Evolutionary conservation across 23 tunicate genomes (phyloP).

Genomic region (Aplidium turbinatum): DNA sequence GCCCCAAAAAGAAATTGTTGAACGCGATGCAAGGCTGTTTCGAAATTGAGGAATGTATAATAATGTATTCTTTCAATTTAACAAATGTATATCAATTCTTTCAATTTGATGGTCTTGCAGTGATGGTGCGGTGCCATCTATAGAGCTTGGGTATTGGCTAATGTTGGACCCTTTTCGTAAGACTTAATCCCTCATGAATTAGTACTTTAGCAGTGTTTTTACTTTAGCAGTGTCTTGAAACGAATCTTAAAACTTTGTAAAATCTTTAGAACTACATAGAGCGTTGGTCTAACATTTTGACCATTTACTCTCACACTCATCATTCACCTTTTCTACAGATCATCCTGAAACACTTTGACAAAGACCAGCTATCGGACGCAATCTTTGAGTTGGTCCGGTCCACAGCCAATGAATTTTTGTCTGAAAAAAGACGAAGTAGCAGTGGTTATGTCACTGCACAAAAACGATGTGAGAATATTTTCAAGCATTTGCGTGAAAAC

Average conservation of each 20-base stretch:
- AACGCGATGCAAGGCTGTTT: neutral
- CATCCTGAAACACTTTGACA: conserved; percentile 5
- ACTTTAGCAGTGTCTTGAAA: no score
- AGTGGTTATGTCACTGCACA: conserved; percentile 16
- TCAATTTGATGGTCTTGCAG: neutral
- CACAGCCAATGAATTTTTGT: conserved; percentile 37
- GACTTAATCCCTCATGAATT: no score
- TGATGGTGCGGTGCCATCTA: no score
- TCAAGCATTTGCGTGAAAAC: neutral
- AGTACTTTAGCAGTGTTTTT: no score
- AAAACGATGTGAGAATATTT: conserved; percentile 19
- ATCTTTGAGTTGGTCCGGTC: conserved; percentile 35
- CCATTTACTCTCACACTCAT: no score
- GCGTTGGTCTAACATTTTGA: no score
- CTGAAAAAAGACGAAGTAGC: conserved; percentile 20
- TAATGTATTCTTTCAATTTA: neutral
- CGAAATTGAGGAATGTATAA: neutral
- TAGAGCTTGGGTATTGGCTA: no score
- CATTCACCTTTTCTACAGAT: no score
- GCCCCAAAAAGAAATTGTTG: neutral
- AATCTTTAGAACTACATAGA: no score
- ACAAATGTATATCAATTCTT: neutral
- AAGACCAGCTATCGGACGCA: conserved; percentile 30
- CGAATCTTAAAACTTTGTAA: no score
- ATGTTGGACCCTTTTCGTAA: no score